These are phyloP conservation scores for Serrognathus titanus DNA, from an alignment of 2,888 invertebrate species.

Conservation along the genomic window DNA sequence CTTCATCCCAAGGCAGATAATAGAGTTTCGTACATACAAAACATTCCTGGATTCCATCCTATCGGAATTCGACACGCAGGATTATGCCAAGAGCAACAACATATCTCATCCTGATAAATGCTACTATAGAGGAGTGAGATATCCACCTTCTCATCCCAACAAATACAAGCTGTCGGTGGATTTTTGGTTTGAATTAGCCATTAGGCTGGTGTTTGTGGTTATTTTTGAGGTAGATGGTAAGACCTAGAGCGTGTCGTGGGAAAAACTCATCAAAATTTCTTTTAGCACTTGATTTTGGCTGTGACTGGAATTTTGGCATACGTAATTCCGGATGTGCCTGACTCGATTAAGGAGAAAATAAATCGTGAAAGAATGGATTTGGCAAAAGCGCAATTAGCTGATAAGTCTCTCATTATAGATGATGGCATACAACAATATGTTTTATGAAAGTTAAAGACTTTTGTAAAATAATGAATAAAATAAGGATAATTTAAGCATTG, in stretches of 20 bases:
- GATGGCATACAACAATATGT: not conserved
- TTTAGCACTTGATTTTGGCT: conserved; percentile 57
- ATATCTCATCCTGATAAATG: conserved; percentile 30
- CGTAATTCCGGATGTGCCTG: conserved; percentile 58
- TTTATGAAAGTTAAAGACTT: too few species aligned
- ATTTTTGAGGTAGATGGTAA: conserved; percentile 56
- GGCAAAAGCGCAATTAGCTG: not conserved
- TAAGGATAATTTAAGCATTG: too few species aligned
- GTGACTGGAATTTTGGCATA: conserved; percentile 60
- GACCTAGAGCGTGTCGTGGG: conserved; percentile 48
- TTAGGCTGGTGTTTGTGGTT: conserved; percentile 57
- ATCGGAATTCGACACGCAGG: conserved; percentile 28
- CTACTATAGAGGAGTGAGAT: conserved; percentile 46
- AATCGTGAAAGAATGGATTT: not conserved
- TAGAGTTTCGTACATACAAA: conserved; percentile 6
- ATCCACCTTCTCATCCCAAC: conserved; percentile 31
- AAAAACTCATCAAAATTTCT: conserved; percentile 12
- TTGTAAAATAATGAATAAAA: too few species aligned
- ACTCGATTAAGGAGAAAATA: conserved; percentile 38
- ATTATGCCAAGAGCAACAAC: conserved; percentile 18
- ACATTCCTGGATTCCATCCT: not conserved
- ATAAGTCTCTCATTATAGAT: not conserved
- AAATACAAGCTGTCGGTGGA: conserved; percentile 46
- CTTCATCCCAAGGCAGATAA: conserved; percentile 32
- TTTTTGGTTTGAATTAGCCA: conserved; percentile 58